Percentiles rank a stretch among this genome's conserved stretches.
These are phyloP conservation scores for Spinus olivaceus DNA, from an alignment of 2,797 vertebrate genomes.

Conservation along the genomic window DNA sequence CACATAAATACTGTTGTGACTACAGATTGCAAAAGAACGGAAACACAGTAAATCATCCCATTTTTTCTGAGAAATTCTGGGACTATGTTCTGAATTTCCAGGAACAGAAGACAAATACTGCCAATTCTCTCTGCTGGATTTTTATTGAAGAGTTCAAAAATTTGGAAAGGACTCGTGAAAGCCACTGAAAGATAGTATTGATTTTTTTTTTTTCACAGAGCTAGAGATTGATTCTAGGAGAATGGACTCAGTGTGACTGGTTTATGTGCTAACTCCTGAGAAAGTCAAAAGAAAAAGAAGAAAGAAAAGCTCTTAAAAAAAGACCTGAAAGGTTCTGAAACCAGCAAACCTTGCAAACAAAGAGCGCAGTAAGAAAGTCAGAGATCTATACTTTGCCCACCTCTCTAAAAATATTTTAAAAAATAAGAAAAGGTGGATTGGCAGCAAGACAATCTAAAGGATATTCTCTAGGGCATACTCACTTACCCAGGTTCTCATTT, in stretches of 20 bases:
- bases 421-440: neutral
- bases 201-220: conserved; percentile 24
- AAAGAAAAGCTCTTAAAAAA: neutral
- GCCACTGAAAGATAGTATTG: conserved; percentile 21
- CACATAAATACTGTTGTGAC: conserved; percentile 66
- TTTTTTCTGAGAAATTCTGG: conserved; percentile 93
- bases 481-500: neutral
- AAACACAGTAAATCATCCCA: conserved; percentile 86
- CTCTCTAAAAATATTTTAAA: neutral
- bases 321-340: neutral
- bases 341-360: neutral
- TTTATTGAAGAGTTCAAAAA: conserved; percentile 63
- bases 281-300: neutral
- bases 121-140: conserved; percentile 76
- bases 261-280: neutral
- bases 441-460: neutral
- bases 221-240: conserved; percentile 20
- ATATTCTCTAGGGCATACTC: neutral
- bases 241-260: neutral
- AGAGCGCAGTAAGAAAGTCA: neutral
- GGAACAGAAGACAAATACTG: conserved; percentile 81
- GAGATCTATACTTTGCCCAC: neutral
- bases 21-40: conserved; percentile 79
- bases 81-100: conserved; percentile 89
- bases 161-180: conserved; percentile 58